Evolutionary conservation across 2,113 vertebrate species (phyloP).

Genomic region (Dasypus novemcinctus): DNA sequence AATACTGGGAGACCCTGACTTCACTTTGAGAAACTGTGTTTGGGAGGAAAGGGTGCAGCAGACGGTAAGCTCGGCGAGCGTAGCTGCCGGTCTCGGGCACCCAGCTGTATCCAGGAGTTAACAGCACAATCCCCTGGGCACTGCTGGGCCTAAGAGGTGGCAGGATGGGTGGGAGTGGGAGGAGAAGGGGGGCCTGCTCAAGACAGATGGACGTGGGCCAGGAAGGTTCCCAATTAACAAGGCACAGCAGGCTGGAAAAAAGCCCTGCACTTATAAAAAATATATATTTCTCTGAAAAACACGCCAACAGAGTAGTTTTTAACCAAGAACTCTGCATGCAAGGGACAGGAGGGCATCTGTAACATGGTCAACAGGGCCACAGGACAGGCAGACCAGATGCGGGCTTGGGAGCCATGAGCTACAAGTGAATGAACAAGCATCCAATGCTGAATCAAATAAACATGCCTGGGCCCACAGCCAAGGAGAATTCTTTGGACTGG

Average conservation of each 20-base stretch:
- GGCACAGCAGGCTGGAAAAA: constrained; percentile 13
- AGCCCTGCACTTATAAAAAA: background rate
- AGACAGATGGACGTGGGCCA: background rate
- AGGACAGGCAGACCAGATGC: constrained; percentile 55
- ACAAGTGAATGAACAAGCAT: constrained; percentile 76
- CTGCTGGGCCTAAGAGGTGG: background rate
- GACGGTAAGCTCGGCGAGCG: background rate
- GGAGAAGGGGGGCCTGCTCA: background rate
- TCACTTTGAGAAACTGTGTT: constrained; percentile 10
- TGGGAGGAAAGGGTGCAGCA: background rate
- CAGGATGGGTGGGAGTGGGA: background rate
- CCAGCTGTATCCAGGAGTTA: background rate
- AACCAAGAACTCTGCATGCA: constrained; percentile 24
- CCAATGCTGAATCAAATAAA: constrained; percentile 76
- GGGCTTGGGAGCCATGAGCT: constrained; percentile 33
- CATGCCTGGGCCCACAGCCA: constrained; percentile 69
- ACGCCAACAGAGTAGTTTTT: constrained; percentile 43
- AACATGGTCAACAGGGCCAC: background rate
- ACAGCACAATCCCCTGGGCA: background rate
- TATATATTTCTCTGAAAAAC: constrained; percentile 16
- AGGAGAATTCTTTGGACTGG: constrained; percentile 66
- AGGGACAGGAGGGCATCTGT: constrained; percentile 13
- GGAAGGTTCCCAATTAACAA: constrained; percentile 24
- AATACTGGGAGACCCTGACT: background rate
- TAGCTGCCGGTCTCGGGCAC: background rate